Conservation (phyloP, 2,888 invertebrate species). For the Chironomus tentans region DNA sequence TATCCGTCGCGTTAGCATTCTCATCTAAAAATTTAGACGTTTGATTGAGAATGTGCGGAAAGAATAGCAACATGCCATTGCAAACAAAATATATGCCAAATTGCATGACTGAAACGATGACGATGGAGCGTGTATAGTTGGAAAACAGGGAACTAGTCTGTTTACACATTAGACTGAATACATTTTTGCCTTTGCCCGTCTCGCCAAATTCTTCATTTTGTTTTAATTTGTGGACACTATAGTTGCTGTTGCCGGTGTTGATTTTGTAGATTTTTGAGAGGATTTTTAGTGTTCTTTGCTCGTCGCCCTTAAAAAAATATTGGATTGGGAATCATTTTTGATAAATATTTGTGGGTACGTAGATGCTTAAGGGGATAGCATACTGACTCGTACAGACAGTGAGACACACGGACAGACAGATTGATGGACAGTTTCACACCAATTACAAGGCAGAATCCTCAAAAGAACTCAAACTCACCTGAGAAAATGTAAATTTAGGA, state of each 20-base stretch:
- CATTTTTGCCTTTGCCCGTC: conserved; percentile 7
- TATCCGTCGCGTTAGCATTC: conserved; percentile 31
- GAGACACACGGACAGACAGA: no score
- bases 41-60: conserved; percentile 37
- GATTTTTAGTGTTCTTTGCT: conserved; percentile 33
- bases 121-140: conserved; percentile 25
- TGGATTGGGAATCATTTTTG: no score
- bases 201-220: conserved; percentile 28
- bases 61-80: conserved; percentile 39
- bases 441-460: not conserved
- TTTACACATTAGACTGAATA: conserved; percentile 35
- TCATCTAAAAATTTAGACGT: conserved; percentile 34
- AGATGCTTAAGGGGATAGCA: no score
- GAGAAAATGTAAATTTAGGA: conserved; percentile 36
- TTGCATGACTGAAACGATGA: conserved; percentile 31
- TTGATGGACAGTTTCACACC: no score
- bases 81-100: conserved; percentile 37
- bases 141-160: conserved; percentile 38
- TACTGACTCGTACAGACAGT: no score
- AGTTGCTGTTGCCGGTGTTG: conserved; percentile 33
- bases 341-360: no score
- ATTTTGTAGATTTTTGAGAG: conserved; percentile 33
- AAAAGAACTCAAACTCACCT: not conserved
- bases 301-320: conserved; percentile 31
- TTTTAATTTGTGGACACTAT: not conserved